Evolutionary conservation across 2,797 vertebrate genomes (phyloP), one percentile per base, ranked within the genome.

Genomic region (Betta splendens): DNA sequence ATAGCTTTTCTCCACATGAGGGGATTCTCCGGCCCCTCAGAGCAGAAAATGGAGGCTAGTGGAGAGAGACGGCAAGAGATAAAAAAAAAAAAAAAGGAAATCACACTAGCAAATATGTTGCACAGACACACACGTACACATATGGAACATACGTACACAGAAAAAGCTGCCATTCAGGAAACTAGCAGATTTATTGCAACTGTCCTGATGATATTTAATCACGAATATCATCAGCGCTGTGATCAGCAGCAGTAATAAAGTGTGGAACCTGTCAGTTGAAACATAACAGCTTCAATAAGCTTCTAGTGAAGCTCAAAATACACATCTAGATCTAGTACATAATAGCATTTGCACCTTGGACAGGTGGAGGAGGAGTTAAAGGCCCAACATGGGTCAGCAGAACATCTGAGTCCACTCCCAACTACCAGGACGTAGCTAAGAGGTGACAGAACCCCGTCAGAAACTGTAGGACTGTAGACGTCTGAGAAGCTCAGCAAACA

Each of bases 41-140:
- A 87, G 87, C 86, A 86, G 85, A 88, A 89, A 89, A 89, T 90
- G 80, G 85, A 87, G 88, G 68, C 70, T 67, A 83, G 85, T 85
- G 76, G 69, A 83, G 85, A 67, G 75, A 81, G 50, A 81, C 83
- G 65, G 79, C 26, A 37, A 55, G 60, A 84, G 81, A 86, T 84
- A 69, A 64, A 75, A 67, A 40, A 31, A 48, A 42, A 32, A n/a
- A n/a, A n/a, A n/a, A n/a, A n/a, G n/a, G 38, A 77, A 67, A 56
- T 64, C 63, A 54, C 35, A 55, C 49, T 54, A 47, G 67, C 18
- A 77, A 81, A 84, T 74, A 78, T 66, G 61, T 69, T 59, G 70
- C 74, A 66, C 35, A 52, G 47, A 77, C 61, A 74, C 72, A 79
- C 57, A 31, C 38, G 39, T 49, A 36, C 37, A 74, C 54, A 23